These are phyloP conservation scores for Epinotia ramella DNA, from an alignment of 2,888 invertebrate species.

Conservation along the genomic window DNA sequence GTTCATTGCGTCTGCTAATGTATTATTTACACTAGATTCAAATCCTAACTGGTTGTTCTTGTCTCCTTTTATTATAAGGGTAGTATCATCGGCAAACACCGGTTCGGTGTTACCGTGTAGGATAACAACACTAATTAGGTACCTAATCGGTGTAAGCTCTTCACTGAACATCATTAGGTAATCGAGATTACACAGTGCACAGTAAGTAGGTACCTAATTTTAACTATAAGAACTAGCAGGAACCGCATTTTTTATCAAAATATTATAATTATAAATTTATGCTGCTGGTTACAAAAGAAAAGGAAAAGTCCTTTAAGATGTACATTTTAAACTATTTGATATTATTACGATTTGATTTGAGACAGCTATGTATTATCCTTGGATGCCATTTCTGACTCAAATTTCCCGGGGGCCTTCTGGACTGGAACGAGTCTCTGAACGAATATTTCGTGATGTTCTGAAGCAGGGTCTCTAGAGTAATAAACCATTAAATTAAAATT, in stretches of 20 bases:
- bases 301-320: not conserved
- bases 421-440: conserved; percentile 49
- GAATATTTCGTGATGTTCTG: conserved; percentile 55
- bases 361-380: conserved; percentile 47
- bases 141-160: not conserved
- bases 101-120: not conserved
- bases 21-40: too few species aligned
- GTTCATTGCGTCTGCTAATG: too few species aligned
- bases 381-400: conserved; percentile 52
- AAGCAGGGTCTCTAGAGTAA: conserved; percentile 47
- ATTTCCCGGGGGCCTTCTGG: conserved; percentile 52
- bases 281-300: not conserved
- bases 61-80: too few species aligned
- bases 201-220: too few species aligned
- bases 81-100: too few species aligned
- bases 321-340: conserved; percentile 22
- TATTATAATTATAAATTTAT: too few species aligned
- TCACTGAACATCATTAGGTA: not conserved
- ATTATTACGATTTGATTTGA: conserved; percentile 47
- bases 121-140: not conserved
- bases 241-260: too few species aligned
- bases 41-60: too few species aligned
- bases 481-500: conserved; percentile 40
- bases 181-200: not conserved
- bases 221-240: too few species aligned